Evolutionary conservation across 2,797 vertebrate species (phyloP).

Genomic region (Holocentrus rufus): DNA sequence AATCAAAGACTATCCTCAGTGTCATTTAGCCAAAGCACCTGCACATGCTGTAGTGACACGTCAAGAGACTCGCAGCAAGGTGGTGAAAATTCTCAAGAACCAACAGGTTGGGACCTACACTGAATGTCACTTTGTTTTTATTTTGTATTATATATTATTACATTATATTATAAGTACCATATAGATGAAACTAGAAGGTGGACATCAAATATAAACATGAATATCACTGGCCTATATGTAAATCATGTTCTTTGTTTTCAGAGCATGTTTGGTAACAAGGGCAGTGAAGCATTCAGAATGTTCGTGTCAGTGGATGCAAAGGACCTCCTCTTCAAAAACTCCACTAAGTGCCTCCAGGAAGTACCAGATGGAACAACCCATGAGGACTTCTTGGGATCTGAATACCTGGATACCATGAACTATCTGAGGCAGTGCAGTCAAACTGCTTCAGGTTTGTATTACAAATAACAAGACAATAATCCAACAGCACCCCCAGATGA

Average conservation of each 20-base stretch:
- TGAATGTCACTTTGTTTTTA: background rate
- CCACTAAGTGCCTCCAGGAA: conserved; percentile 87
- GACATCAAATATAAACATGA: background rate
- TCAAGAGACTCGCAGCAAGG: conserved; percentile 69
- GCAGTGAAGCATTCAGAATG: conserved; percentile 72
- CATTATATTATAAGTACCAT: background rate
- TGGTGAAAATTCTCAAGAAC: conserved; percentile 76
- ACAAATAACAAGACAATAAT: background rate
- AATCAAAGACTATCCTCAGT: conserved; percentile 68
- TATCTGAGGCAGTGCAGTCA: conserved; percentile 75
- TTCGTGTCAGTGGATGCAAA: conserved; percentile 80
- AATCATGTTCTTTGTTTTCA: conserved; percentile 47
- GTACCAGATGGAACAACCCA: conserved; percentile 43
- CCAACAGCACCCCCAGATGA: background rate
- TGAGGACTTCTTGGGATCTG: conserved; percentile 76
- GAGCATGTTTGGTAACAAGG: conserved; percentile 69
- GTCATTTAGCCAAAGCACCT: conserved; percentile 85
- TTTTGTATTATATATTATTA: background rate
- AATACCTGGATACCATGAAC: conserved; percentile 74
- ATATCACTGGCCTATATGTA: conserved; percentile 1
- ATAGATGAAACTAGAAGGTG: too few species aligned
- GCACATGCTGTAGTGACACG: conserved; percentile 89
- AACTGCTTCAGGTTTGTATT: conserved; percentile 78
- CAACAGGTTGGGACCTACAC: conserved; percentile 82
- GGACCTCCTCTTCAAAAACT: conserved; percentile 92